Evolutionary conservation across 2,888 invertebrate species (phyloP).

Genomic region (Strigamia crassipes): DNA sequence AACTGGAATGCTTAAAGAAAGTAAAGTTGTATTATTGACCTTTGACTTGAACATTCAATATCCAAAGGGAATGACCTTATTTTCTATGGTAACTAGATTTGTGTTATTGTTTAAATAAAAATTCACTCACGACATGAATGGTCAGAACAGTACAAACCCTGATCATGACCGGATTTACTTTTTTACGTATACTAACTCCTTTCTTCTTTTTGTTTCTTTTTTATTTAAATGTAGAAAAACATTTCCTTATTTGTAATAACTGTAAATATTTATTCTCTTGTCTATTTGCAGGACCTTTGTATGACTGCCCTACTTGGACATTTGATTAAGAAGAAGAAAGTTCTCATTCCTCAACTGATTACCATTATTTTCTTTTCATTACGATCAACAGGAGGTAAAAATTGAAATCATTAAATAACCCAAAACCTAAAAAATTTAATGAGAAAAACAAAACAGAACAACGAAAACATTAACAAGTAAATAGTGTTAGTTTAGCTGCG

Average conservation of each 20-base stretch:
- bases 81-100: neutral
- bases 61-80: neutral
- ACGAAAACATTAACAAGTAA: neutral
- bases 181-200: neutral
- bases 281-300: conserved; percentile 3
- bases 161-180: conserved; percentile 28
- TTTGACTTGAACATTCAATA: neutral
- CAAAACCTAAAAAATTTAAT: neutral
- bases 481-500: neutral
- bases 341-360: neutral
- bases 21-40: neutral
- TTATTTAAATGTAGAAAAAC: neutral
- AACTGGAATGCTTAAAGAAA: neutral
- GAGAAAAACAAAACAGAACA: neutral
- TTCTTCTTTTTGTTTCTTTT: neutral
- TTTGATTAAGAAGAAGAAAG: conserved; percentile 10
- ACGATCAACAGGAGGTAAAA: neutral
- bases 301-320: neutral
- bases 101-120: neutral
- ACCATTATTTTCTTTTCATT: neutral
- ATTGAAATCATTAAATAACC: neutral
- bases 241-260: neutral
- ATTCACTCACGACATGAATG: neutral
- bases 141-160: neutral
- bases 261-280: conserved; percentile 5